Evolutionary conservation across 2,888 invertebrate species (phyloP).

Genomic region (Napeogenes sylphis): DNA sequence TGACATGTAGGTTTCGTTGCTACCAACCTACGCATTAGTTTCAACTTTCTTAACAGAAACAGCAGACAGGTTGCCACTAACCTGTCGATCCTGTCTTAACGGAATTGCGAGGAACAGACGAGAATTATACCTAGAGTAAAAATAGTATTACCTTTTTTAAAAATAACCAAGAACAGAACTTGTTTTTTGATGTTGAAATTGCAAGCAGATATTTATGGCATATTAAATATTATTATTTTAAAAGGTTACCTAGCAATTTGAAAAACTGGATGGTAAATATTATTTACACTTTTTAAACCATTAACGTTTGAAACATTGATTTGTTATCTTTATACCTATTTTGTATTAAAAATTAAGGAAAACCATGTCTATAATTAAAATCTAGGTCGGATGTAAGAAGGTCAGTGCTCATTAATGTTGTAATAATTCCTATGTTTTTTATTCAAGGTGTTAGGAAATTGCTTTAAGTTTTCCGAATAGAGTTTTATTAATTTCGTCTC

Average conservation of each 20-base stretch:
- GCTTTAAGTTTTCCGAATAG: slow-evolving; percentile 25
- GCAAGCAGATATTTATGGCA: too few species aligned
- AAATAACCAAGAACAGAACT: slow-evolving; percentile 24
- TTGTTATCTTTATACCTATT: neutral
- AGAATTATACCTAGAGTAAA: slow-evolving; percentile 31
- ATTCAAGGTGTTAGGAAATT: slow-evolving; percentile 63
- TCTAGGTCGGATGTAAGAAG: slow-evolving; percentile 68
- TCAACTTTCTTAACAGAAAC: slow-evolving; percentile 33
- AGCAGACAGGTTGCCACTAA: slow-evolving; percentile 30
- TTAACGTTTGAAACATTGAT: too few species aligned
- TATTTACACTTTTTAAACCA: too few species aligned
- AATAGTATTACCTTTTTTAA: slow-evolving; percentile 32
- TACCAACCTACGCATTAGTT: slow-evolving; percentile 31
- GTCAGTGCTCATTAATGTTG: slow-evolving; percentile 66
- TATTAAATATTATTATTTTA: too few species aligned
- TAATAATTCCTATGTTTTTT: slow-evolving; percentile 60
- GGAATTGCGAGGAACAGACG: slow-evolving; percentile 30
- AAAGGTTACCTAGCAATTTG: too few species aligned
- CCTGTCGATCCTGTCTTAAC: slow-evolving; percentile 33
- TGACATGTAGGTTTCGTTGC: slow-evolving; percentile 23
- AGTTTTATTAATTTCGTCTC: slow-evolving; percentile 16
- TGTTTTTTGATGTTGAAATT: slow-evolving; percentile 20
- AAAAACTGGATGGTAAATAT: too few species aligned
- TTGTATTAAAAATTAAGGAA: slow-evolving; percentile 28
- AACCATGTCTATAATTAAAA: slow-evolving; percentile 43